Conservation (phyloP, 2,113 vertebrate species). For the Rissa tridactyla region DNA sequence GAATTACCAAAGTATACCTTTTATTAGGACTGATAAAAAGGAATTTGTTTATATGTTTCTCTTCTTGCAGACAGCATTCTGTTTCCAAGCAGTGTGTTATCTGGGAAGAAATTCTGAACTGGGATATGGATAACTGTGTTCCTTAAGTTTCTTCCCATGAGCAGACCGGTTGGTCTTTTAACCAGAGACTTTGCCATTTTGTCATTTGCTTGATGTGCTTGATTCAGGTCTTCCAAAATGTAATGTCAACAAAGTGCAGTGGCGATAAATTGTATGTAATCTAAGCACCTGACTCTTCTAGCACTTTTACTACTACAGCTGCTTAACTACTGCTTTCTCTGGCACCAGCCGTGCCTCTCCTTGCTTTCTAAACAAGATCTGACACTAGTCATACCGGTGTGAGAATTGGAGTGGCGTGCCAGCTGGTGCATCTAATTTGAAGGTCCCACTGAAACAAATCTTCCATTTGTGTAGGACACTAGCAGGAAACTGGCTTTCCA, state of each 20-base stretch:
- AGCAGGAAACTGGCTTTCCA: background rate
- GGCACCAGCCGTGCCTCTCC: background rate
- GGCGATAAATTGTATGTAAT: background rate
- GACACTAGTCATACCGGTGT: background rate
- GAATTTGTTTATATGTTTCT: background rate
- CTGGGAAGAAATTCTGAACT: background rate
- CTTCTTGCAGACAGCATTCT: background rate
- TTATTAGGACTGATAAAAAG: background rate
- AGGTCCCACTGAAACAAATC: background rate
- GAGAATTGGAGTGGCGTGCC: background rate
- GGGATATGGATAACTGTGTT: background rate
- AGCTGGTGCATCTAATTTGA: background rate
- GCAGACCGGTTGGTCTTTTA: background rate
- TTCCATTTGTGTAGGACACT: background rate
- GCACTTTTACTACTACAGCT: background rate
- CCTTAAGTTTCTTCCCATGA: background rate
- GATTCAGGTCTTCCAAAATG: background rate
- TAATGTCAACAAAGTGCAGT: background rate
- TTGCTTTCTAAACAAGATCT: background rate
- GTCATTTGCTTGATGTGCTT: background rate
- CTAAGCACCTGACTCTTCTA: background rate
- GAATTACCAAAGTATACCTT: background rate
- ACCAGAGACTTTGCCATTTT: background rate
- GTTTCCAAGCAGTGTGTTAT: background rate
- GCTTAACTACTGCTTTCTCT: background rate